A percentile compares a stretch with the other conserved stretches of the same genome.
phyloP scores from a whole-genome alignment of 2,797 vertebrate species.

The Myotis myotis region DNA sequence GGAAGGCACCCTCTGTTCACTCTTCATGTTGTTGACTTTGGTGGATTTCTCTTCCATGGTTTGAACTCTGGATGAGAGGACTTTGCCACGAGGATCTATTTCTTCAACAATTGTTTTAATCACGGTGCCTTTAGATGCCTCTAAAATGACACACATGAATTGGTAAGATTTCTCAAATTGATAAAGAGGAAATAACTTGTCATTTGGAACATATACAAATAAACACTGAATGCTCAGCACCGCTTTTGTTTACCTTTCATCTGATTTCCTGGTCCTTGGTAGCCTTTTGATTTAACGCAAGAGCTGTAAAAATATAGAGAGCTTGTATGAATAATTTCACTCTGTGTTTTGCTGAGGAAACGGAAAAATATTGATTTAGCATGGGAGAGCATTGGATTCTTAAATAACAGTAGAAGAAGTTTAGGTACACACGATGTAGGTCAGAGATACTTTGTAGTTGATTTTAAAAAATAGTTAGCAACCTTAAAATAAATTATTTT shows the following conservation, averaged over 20 bases:
- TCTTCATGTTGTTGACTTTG: conserved; percentile 63
- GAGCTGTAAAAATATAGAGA: conserved; percentile 58
- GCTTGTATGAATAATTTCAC: not conserved
- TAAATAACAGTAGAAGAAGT: not conserved
- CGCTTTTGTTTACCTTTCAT: conserved; percentile 69
- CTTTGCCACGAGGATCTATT: conserved; percentile 72
- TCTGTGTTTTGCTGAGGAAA: not conserved
- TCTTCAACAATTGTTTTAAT: conserved; percentile 77
- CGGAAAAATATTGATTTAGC: not conserved
- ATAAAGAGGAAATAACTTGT: not conserved
- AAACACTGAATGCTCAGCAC: not conserved
- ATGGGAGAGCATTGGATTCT: not conserved
- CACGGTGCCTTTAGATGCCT: conserved; percentile 49
- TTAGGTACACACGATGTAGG: not conserved
- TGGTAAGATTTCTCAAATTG: not conserved
- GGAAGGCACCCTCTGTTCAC: conserved; percentile 65
- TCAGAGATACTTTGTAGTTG: not conserved
- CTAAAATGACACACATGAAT: conserved; percentile 45
- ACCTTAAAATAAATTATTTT: not conserved
- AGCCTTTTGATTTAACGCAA: conserved; percentile 66
- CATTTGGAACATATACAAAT: not conserved
- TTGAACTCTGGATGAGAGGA: conserved; percentile 66
- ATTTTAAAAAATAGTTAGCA: not conserved
- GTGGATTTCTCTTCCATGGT: conserved; percentile 67
- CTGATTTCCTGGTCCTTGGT: conserved; percentile 56